These are phyloP conservation scores for Perca flavescens DNA, from an alignment of 2,113 vertebrate genomes.

Conservation along the genomic window DNA sequence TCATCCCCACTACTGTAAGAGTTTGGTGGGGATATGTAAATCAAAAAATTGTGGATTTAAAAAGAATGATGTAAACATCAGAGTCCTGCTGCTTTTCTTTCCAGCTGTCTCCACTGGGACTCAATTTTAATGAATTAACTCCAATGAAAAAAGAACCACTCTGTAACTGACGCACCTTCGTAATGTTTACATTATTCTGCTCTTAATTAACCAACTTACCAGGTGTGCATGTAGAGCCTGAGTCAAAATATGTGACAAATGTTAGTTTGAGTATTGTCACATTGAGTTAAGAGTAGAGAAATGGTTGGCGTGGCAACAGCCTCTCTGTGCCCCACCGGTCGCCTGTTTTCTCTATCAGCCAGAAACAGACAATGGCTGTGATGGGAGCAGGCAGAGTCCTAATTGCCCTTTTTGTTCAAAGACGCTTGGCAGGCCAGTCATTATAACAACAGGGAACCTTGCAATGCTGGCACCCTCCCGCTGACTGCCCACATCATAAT, in stretches of 20 bases:
- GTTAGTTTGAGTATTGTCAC: not conserved
- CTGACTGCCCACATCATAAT: constrained; percentile 33
- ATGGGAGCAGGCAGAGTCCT: constrained; percentile 50
- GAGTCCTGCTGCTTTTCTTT: not conserved
- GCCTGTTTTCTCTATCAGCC: constrained; percentile 46
- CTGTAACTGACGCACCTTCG: not conserved
- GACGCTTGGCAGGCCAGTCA: constrained; percentile 46
- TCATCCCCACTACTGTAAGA: not conserved
- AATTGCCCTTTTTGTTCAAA: constrained; percentile 63
- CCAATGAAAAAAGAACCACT: not conserved
- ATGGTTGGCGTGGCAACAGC: constrained; percentile 56
- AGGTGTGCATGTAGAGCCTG: not conserved
- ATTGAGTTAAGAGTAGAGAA: constrained; percentile 20
- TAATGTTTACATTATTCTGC: constrained; percentile 1
- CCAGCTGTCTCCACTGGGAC: not conserved
- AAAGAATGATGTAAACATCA: not conserved
- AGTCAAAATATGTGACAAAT: not conserved
- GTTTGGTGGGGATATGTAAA: not conserved
- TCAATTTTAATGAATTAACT: not conserved
- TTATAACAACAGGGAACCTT: constrained; percentile 61
- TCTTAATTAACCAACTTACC: constrained; percentile 14
- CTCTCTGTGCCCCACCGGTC: not conserved
- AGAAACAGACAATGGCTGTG: constrained; percentile 51
- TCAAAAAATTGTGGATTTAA: not conserved
- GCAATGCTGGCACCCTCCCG: constrained; percentile 10